These are phyloP conservation scores for Sciurus vulgaris DNA, from an alignment of 2,797 vertebrate genomes.

Conservation along the genomic window DNA sequence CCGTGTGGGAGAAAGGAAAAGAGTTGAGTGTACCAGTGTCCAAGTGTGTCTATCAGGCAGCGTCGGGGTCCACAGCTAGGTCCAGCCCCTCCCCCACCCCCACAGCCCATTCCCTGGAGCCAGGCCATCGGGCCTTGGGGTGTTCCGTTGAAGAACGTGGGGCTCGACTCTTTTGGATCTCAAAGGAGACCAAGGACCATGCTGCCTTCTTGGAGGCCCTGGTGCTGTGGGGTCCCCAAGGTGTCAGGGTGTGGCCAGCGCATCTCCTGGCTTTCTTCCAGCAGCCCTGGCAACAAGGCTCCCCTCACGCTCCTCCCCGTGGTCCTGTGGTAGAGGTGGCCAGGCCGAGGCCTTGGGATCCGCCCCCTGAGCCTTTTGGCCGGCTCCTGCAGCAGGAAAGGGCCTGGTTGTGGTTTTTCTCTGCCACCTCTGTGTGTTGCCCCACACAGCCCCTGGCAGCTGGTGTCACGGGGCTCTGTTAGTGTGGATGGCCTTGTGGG, in stretches of 20 bases:
- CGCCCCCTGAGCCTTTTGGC: background rate
- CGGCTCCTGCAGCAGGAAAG: background rate
- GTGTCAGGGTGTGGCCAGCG: background rate
- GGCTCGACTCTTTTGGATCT: background rate
- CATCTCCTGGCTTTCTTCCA: background rate
- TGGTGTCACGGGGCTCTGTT: background rate
- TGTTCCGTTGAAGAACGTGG: background rate
- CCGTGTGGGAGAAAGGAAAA: background rate
- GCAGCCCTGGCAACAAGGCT: background rate
- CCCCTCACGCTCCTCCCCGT: background rate
- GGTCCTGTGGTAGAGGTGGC: background rate
- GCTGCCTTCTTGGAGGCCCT: background rate
- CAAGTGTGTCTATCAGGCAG: no score
- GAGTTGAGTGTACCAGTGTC: rapidly evolving
- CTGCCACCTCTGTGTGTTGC: background rate
- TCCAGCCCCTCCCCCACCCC: no score
- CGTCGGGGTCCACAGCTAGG: background rate
- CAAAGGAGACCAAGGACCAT: background rate
- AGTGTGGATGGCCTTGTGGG: background rate
- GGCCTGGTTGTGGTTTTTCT: background rate
- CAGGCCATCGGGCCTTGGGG: background rate
- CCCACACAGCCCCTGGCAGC: background rate
- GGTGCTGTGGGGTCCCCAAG: background rate
- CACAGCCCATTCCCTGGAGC: background rate
- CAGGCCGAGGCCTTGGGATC: background rate